A percentile compares a stretch with the other conserved stretches of the same genome.
phyloP scores from a whole-genome alignment of 2,888 invertebrate genomes.

The Corythucha ciliata region DNA sequence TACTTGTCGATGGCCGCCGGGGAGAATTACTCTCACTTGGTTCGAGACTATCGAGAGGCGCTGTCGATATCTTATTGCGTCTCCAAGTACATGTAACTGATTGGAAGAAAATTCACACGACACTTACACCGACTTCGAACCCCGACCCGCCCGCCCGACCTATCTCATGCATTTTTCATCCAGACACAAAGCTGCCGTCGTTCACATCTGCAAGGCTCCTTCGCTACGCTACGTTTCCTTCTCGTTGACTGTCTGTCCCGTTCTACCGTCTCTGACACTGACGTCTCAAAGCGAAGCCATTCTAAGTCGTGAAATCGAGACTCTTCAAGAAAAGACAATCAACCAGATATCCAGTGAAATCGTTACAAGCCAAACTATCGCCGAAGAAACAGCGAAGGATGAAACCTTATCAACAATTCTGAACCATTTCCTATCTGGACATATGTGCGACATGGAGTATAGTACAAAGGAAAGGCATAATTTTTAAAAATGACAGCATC shows the following conservation, averaged over 20 bases:
- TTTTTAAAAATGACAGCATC: constrained; percentile 24
- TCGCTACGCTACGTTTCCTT: too few species aligned
- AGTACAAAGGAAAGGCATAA: constrained; percentile 13
- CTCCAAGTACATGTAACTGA: constrained; percentile 15
- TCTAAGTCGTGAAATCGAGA: not conserved
- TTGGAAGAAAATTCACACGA: constrained; percentile 15
- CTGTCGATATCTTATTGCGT: constrained; percentile 25
- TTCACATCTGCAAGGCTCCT: too few species aligned
- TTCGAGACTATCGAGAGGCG: constrained; percentile 29
- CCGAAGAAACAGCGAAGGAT: constrained; percentile 6
- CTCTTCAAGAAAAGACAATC: not conserved
- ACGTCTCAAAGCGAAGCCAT: too few species aligned
- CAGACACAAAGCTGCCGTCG: too few species aligned
- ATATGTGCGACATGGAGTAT: constrained; percentile 2
- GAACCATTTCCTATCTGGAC: constrained; percentile 2
- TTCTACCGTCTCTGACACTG: too few species aligned
- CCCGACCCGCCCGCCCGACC: too few species aligned
- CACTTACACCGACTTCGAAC: too few species aligned
- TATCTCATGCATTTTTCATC: too few species aligned
- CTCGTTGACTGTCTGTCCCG: constrained; percentile 28
- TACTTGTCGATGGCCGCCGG: constrained; percentile 17
- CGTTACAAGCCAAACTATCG: constrained; percentile 5
- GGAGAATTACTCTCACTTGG: constrained; percentile 26
- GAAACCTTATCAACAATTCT: not conserved
- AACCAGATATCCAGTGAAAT: constrained; percentile 4